Base-by-base conservation (phyloP, 2,888 invertebrate species). In the Synergus laeviventris region DNA sequence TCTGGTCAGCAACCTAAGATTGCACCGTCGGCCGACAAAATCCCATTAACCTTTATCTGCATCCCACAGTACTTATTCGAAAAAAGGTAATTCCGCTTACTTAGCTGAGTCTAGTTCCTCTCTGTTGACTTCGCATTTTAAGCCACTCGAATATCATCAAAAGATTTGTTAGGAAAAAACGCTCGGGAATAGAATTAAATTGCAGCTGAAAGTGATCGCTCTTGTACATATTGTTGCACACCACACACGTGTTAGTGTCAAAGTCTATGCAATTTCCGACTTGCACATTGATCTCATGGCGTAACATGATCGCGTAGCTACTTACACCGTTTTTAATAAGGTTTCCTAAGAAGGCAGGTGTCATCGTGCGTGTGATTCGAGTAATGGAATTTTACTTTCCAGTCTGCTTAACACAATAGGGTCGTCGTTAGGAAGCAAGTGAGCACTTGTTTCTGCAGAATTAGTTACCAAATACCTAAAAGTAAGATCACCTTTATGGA, bases 21-120 rank as follows among this genome's bases (percentile, higher is more conserved):
- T 84, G 81, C 82, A 78, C 74, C 76, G 80, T 76, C 76, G 74
- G 38, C 79, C 76, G 86, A 85, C 86, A 86, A 86, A 86, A 86
- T 85, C 85, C 86, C 83, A 84, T 86, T 86, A 86, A 86, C 82
- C 83, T 84, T 86, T 85, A 85, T 86, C 86, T 84, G 82, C 85
- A 85, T 85, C 83, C 81, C 80, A 75, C 79, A 70, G 70, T 70
- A 70, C 70, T 49, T 70, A 42, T 42, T 66, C 39, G 21, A 61
- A 66, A 60, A 56, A 60, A 70, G n/a, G 21, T 70, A 70, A 70
- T 70, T 70, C 70, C 36, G 70, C 49, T 70, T 49, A 49, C 70
- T 70, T 70, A 49, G 70, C 70, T 70, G 70, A 24, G n/a, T 31
- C 70, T 45, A 45, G 70, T 70, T 70, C 31, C 49, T 45, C 70